A percentile compares a stretch with the other conserved stretches of the same genome.
Conservation (phyloP, 2,797 vertebrate species). For the Pyrrhura leucotis region DNA sequence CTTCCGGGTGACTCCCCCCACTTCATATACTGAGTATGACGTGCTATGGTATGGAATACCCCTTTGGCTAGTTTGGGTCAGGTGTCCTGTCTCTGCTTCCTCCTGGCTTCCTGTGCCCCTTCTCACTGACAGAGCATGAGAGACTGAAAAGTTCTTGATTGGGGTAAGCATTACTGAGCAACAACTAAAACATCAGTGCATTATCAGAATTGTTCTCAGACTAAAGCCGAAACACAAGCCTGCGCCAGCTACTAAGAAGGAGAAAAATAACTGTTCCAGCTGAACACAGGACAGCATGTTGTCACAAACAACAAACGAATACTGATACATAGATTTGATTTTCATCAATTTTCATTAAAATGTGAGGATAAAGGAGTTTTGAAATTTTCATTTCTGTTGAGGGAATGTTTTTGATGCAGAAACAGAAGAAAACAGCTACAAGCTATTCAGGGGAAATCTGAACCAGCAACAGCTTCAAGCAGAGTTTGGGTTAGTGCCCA, state of each 20-base stretch:
- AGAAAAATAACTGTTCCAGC: neutral
- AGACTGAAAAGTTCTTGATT: neutral
- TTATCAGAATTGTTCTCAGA: neutral
- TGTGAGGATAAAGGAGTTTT: neutral
- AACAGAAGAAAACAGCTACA: neutral
- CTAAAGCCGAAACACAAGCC: neutral
- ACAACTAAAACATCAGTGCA: neutral
- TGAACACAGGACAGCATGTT: neutral
- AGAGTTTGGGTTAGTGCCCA: neutral
- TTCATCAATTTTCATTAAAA: neutral
- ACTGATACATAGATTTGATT: neutral
- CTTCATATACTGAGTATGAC: neutral
- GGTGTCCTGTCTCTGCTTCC: neutral
- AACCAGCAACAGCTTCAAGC: neutral
- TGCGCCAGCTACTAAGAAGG: neutral
- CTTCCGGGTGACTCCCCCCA: neutral
- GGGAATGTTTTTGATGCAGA: neutral
- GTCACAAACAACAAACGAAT: neutral
- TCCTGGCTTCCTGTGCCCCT: neutral
- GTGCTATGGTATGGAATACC: neutral
- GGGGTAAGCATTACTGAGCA: neutral
- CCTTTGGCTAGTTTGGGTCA: neutral
- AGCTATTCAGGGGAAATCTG: neutral
- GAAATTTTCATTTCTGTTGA: neutral
- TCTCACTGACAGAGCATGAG: neutral